A percentile compares a stretch with the other conserved stretches of the same genome.
Evolutionary conservation across 2,888 invertebrate genomes (phyloP).

Genomic region (Parelbella ahira): DNA sequence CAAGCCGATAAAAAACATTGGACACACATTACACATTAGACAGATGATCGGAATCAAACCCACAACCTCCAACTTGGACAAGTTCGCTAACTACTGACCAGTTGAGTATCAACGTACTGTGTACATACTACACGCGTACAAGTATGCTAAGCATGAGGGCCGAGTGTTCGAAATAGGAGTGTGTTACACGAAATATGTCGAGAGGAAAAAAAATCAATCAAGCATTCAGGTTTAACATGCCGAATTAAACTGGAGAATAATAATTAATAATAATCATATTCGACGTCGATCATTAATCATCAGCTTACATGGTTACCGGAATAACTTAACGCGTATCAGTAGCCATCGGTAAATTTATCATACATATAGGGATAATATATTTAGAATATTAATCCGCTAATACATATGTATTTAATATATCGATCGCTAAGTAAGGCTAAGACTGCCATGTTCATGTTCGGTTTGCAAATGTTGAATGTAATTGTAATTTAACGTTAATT

Average conservation of each 20-base stretch:
- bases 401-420: conserved; percentile 15
- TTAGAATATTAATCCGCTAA: conserved; percentile 8
- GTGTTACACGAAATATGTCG: too few relatives aligned
- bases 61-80: too few relatives aligned
- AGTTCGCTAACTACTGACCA: too few relatives aligned
- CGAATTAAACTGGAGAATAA: conserved; percentile 9
- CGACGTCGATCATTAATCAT: conserved; percentile 9
- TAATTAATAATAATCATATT: conserved; percentile 14
- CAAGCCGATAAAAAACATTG: too few relatives aligned
- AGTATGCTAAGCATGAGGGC: too few relatives aligned
- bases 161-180: too few relatives aligned
- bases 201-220: conserved; percentile 1
- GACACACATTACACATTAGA: too few relatives aligned
- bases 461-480: neutral
- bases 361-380: conserved; percentile 15
- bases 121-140: too few relatives aligned
- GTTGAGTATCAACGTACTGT: too few relatives aligned
- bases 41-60: too few relatives aligned
- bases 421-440: conserved; percentile 1
- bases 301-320: conserved; percentile 20
- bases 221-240: too few relatives aligned
- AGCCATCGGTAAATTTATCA: neutral
- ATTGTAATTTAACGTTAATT: neutral
- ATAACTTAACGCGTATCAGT: conserved; percentile 11
- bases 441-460: neutral